These are phyloP conservation scores for Drosophila maculinotata DNA, from an alignment of 2,888 invertebrate genomes.

Conservation along the genomic window DNA sequence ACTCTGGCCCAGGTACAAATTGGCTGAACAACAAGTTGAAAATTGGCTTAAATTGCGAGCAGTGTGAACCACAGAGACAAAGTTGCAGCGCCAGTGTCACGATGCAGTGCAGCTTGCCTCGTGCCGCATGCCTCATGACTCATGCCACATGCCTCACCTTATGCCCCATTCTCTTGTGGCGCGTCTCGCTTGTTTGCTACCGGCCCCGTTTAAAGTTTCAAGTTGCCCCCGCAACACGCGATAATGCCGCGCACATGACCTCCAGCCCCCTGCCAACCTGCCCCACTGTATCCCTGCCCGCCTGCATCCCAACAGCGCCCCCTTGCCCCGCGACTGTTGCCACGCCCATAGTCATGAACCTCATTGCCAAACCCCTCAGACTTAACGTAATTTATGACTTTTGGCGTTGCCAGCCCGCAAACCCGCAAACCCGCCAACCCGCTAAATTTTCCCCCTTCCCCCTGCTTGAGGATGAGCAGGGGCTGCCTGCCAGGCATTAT, in stretches of 20 bases:
- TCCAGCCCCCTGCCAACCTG: not conserved
- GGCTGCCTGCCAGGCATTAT: constrained; percentile 39
- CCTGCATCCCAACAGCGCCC: too few relatives aligned
- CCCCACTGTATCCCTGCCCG: too few relatives aligned
- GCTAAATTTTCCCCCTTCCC: not conserved
- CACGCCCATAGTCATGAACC: not conserved
- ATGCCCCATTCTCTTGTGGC: not conserved
- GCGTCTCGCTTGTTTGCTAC: not conserved
- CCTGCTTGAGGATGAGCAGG: constrained; percentile 23
- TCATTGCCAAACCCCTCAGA: constrained; percentile 29
- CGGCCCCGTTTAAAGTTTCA: constrained; percentile 39
- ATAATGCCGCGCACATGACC: constrained; percentile 37
- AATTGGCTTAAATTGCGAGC: constrained; percentile 42
- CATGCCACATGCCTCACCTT: not conserved
- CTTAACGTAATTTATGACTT: constrained; percentile 60
- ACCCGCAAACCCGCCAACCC: not conserved
- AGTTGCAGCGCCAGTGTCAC: constrained; percentile 4
- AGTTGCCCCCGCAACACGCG: constrained; percentile 45
- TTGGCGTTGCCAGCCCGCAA: constrained; percentile 18
- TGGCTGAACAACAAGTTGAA: constrained; percentile 31
- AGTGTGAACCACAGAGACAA: constrained; percentile 1
- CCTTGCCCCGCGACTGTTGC: not conserved
- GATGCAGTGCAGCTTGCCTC: constrained; percentile 1
- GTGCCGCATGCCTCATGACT: not conserved
- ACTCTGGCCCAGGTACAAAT: constrained; percentile 28